Base-by-base conservation (phyloP, 2,797 vertebrate genomes). In the Trichosurus vulpecula region DNA sequence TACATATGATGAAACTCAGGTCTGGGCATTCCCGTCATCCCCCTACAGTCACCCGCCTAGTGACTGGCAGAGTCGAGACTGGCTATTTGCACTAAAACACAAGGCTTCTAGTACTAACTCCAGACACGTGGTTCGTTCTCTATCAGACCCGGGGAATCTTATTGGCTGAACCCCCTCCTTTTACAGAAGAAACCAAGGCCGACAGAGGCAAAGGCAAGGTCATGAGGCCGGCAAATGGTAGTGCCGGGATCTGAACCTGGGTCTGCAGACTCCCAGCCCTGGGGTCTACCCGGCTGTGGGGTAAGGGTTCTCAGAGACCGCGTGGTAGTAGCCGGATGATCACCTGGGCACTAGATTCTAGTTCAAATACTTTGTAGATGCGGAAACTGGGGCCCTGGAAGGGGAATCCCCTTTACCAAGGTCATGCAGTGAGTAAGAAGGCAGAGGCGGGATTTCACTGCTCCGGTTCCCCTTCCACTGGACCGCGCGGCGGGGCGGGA, bases 151-250 rank as follows among this genome's bases (percentile, higher is more conserved):
- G 66, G 22, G 74, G 74, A 3, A 41, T 74, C 66, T 35, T 61
- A 13, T 35, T 61, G 31, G 58, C 14, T 61, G 3, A 61, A 61
- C 12, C 57, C 29, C 30, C 31, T 35, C 31, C 58, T 35, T 35
- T 35, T 61, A 61, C 4, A 61, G 31, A 61, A 31, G 58, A 58
- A 61, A 61, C n/a, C 66, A 74, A 74, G 6, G n/a, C n/a, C 6
- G 6, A 74, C n/a, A 6, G n/a, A 74, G n/a, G 66, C 66, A 47
- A 81, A 47, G 41, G 47, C 97, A 98, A 98, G 96, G 97, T 97
- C 97, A 97, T 91, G 90, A 0, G 47, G 87, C 41, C 57, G n/a
- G 31, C 55, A 66, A 52, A n/a, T 9, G 57, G 54, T 30, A 3
- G 47, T n/a, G 47, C 54, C 54, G 92, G 66, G 90, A 52, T 90